Evolutionary conservation across 2,888 invertebrate species (phyloP).

Genomic region (Trachelus iudaicus): DNA sequence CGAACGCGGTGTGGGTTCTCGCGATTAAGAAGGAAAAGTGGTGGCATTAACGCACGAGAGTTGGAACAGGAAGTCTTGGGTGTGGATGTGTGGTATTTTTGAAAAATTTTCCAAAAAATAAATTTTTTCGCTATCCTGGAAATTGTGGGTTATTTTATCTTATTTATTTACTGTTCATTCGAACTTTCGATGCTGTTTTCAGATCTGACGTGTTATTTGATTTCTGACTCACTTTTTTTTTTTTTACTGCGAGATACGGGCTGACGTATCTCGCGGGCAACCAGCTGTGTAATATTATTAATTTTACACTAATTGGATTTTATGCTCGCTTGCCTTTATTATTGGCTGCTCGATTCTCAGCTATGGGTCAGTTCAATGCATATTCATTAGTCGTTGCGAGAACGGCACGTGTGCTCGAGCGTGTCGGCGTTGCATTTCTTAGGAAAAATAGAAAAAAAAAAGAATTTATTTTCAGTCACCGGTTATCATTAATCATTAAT

Average conservation of each 20-base stretch:
- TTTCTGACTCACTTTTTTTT: not conserved
- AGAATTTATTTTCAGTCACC: not conserved
- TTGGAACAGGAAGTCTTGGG: not conserved
- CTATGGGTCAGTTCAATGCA: conserved; percentile 35
- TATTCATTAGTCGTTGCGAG: conserved; percentile 48
- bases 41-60: not conserved
- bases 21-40: conserved; percentile 42
- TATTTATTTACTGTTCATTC: not conserved
- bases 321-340: conserved; percentile 59
- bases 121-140: not conserved
- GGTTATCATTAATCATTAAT: not conserved
- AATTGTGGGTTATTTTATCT: not conserved
- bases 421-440: conserved; percentile 16
- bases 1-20: conserved; percentile 36
- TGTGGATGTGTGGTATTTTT: not conserved
- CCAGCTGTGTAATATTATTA: conserved; percentile 11
- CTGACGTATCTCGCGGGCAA: not conserved
- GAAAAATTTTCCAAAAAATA: not conserved
- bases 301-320: conserved; percentile 59
- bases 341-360: conserved; percentile 34
- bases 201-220: not conserved
- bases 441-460: conserved; percentile 19
- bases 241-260: not conserved
- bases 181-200: not conserved
- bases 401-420: conserved; percentile 33